Evolutionary conservation across 2,888 invertebrate genomes (phyloP), one percentile per base, ranked within the genome.

Genomic region (Dichetophora obliterata): DNA sequence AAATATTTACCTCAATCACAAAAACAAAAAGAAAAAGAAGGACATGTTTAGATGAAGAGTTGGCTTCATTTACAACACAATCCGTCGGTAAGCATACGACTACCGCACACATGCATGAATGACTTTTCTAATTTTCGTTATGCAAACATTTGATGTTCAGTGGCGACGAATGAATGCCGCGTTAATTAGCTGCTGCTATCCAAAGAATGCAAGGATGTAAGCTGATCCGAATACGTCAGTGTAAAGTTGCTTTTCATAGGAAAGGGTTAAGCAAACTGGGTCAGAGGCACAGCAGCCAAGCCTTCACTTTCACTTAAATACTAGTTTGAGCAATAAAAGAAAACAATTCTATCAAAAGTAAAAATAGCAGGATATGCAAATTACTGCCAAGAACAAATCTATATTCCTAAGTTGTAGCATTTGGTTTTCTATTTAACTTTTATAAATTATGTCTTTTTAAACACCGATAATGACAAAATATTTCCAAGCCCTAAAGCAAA

Each of bases 41-140:
- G 68, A 50, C 68, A 52, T 48, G n/a, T 50, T 50, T 14, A 50
- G 24, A n/a, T 37, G 9, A 24, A 37, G 59, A 68, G 50, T 24
- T 71, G 59, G n/a, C 43, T 57, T 71, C 59, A 57, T 71, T 71
- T 57, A 0, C 34, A 43, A 59, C 22, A 34, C 57, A 34, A 19
- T 57, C 57, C 71, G 50, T 5, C 27, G 14, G 27, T 16, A 5
- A 43, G 59, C 5, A 31, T 31, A 31, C 57, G n/a, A n/a, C 34
- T 59, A 22, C 43, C 52, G 24, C 52, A 70, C 50, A 27, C 22
- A 59, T 71, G 71, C 57, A 37, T 71, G 71, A 71, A 71, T 71
- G 59, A 37, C 57, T 71, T 70, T 57, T 71, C 59, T 57, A 71
- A 71, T 71, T 71, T 71, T 71, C 57, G 59, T 24, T 71, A 57